These are phyloP conservation scores for Asobara japonica DNA, from an alignment of 1,140 invertebrate genomes.

Conservation along the genomic window DNA sequence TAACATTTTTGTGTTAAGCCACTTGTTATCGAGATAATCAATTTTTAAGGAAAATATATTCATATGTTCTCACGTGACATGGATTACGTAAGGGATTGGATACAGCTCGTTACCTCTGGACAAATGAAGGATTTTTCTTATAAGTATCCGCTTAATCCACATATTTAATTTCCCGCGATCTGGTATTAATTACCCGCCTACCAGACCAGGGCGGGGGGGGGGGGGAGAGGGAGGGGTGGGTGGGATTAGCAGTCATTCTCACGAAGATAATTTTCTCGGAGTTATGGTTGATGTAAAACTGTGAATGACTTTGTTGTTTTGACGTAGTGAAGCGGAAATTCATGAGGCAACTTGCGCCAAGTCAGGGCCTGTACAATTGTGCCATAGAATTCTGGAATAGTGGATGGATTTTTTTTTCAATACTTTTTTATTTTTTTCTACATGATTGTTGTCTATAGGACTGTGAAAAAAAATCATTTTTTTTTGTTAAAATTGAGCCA, in stretches of 20 bases:
- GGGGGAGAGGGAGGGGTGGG: no score
- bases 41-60: no score
- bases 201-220: no score
- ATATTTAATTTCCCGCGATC: background rate
- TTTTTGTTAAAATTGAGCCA: no score
- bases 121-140: background rate
- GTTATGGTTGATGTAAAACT: background rate
- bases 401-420: no score
- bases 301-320: background rate
- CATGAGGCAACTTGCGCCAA: background rate
- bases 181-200: conserved; percentile 21
- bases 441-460: no score
- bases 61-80: conserved; percentile 41
- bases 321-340: background rate
- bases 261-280: background rate
- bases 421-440: no score
- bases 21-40: no score
- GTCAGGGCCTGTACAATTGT: background rate
- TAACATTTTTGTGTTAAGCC: no score
- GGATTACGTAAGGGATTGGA: conserved; percentile 44
- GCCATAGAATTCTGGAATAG: no score
- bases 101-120: conserved; percentile 41
- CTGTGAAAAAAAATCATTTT: no score
- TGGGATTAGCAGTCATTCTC: background rate
- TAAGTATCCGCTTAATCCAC: background rate